Conservation (phyloP, 2,113 vertebrate species). For the Apteryx owenii region DNA sequence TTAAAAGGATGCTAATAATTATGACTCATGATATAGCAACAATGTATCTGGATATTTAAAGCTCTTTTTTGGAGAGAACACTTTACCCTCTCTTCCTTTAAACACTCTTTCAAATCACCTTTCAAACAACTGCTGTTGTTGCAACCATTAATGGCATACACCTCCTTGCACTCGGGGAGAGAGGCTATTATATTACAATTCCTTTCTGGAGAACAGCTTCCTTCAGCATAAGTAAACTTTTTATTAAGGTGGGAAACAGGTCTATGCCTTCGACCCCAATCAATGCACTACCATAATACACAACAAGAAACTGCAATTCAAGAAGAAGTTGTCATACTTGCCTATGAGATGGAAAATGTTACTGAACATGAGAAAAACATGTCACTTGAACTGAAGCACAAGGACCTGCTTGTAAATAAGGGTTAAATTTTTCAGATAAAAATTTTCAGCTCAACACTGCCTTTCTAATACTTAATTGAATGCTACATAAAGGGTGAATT, state of each 20-base stretch:
- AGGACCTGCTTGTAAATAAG: not conserved
- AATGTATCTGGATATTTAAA: not conserved
- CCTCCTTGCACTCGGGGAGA: not conserved
- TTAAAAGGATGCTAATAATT: not conserved
- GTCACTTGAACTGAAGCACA: not conserved
- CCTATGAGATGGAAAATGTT: not conserved
- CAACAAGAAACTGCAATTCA: not conserved
- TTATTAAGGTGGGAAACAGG: not conserved
- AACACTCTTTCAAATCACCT: not conserved
- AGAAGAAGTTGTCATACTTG: not conserved
- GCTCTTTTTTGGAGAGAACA: not conserved
- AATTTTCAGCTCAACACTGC: not conserved
- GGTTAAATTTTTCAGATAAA: not conserved
- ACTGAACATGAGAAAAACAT: not conserved
- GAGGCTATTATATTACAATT: not conserved
- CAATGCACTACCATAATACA: not conserved
- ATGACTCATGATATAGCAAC: not conserved
- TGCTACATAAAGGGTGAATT: not conserved
- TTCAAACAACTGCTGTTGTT: not conserved
- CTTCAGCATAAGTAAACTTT: not conserved
- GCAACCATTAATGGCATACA: not conserved
- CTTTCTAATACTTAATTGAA: not conserved
- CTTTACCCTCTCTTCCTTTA: not conserved
- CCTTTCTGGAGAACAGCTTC: no score
- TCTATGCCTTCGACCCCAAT: not conserved